A percentile compares a stretch with the other conserved stretches of the same genome.
phyloP scores from a whole-genome alignment of 1,140 invertebrate genomes.

The Protaetia brevitarsis region DNA sequence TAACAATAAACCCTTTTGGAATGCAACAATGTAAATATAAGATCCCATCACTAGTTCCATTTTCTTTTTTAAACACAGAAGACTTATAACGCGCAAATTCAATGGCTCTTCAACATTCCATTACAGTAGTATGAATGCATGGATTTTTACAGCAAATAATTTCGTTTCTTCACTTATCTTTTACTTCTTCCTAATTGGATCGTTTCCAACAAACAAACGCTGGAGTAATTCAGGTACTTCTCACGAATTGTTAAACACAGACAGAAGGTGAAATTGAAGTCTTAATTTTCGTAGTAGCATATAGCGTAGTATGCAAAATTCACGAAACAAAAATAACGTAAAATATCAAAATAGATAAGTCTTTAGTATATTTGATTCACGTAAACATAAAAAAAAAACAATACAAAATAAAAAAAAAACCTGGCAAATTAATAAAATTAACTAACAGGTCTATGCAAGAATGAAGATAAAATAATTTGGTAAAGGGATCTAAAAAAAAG shows the following conservation, averaged over 20 bases:
- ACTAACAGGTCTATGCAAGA: slow-evolving; percentile 14
- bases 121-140: not conserved
- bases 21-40: slow-evolving; percentile 42
- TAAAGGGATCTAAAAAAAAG: not conserved
- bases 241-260: not conserved
- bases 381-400: slow-evolving; percentile 14
- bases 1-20: slow-evolving; percentile 47
- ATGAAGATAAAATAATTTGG: slow-evolving; percentile 20
- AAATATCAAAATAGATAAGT: slow-evolving; percentile 11
- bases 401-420: slow-evolving; percentile 9
- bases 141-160: not conserved
- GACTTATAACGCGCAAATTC: not conserved
- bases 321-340: slow-evolving; percentile 7
- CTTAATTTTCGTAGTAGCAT: not conserved
- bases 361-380: slow-evolving; percentile 15
- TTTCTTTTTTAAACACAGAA: slow-evolving; percentile 8
- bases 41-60: slow-evolving; percentile 9
- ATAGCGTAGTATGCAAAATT: not conserved
- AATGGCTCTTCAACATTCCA: not conserved
- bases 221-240: slow-evolving; percentile 15
- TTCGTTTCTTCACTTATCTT: not conserved
- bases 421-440: slow-evolving; percentile 15
- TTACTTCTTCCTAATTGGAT: too few species aligned
- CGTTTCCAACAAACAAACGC: not conserved
- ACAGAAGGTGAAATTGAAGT: not conserved